Percentiles rank a stretch among this genome's conserved stretches.
phyloP scores from a whole-genome alignment of 2,888 invertebrate genomes.

The Caenorhabditis sinica region DNA sequence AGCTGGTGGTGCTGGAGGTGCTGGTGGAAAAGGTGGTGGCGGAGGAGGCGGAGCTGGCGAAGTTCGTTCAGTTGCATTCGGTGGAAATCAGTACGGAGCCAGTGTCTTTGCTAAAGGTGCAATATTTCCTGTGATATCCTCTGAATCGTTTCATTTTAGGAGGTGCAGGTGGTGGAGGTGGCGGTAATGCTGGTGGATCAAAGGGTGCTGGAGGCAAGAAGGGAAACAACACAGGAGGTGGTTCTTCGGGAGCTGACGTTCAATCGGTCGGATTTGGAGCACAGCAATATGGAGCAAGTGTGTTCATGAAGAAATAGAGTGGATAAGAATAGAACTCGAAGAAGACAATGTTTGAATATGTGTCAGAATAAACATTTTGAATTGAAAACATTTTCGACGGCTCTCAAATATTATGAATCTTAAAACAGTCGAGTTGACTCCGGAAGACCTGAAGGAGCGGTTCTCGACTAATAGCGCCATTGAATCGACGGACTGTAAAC shows the following conservation, averaged over 20 bases:
- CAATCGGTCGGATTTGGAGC: constrained; percentile 52
- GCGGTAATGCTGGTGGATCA: not conserved
- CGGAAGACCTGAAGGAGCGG: too few species aligned
- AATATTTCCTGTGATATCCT: too few species aligned
- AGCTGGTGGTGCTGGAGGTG: not conserved
- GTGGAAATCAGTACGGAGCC: constrained; percentile 38
- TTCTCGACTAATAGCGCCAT: too few species aligned
- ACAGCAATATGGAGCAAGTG: constrained; percentile 40
- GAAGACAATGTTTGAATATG: too few species aligned
- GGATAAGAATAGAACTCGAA: not conserved
- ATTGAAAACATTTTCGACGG: too few species aligned
- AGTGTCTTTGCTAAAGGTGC: constrained; percentile 45
- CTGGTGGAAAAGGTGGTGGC: constrained; percentile 16
- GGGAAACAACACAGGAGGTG: not conserved
- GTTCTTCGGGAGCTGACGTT: constrained; percentile 35
- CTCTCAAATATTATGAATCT: too few species aligned
- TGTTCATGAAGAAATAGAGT: constrained; percentile 39
- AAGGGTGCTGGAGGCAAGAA: constrained; percentile 1
- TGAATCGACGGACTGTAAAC: too few species aligned
- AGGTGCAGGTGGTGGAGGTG: constrained; percentile 29
- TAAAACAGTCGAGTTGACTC: too few species aligned
- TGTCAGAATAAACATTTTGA: not conserved
- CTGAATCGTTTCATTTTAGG: too few species aligned
- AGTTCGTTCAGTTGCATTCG: constrained; percentile 49
- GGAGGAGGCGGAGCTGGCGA: constrained; percentile 12